Evolutionary conservation across 2,888 invertebrate species (phyloP).

Genomic region (Tethea ocularis): DNA sequence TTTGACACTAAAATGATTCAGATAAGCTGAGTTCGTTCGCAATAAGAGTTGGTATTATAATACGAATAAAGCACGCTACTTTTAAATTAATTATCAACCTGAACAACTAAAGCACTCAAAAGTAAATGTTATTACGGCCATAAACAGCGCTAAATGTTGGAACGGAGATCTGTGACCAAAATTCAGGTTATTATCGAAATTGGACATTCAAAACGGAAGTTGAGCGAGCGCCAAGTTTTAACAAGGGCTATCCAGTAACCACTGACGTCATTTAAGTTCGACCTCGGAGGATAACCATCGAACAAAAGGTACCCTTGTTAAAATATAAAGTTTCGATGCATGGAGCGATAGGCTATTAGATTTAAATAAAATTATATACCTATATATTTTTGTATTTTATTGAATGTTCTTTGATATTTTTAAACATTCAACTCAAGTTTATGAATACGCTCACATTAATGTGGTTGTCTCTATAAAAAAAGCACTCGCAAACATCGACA

Average conservation of each 20-base stretch:
- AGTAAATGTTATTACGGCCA: neutral
- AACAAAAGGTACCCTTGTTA: neutral
- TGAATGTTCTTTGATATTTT: no score
- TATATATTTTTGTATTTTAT: no score
- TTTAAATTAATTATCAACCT: neutral
- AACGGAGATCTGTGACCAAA: neutral
- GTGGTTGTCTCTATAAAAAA: no score
- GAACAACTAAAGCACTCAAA: neutral
- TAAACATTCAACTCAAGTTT: no score
- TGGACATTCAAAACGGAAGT: conserved; percentile 30
- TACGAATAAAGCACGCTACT: no score
- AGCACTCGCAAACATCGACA: no score
- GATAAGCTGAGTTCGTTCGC: no score
- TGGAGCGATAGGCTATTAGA: neutral
- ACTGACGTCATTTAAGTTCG: conserved; percentile 14
- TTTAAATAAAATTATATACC: neutral
- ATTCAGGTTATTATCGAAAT: conserved; percentile 22
- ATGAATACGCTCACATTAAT: no score
- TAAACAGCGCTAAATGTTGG: neutral
- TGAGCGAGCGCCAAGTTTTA: conserved; percentile 38
- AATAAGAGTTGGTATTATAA: no score
- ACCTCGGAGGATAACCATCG: conserved; percentile 7
- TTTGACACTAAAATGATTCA: no score
- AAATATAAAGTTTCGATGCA: conserved; percentile 6
- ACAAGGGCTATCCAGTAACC: conserved; percentile 29